Evolutionary conservation across 2,888 invertebrate genomes (phyloP).

Genomic region (Heliconius cydno): DNA sequence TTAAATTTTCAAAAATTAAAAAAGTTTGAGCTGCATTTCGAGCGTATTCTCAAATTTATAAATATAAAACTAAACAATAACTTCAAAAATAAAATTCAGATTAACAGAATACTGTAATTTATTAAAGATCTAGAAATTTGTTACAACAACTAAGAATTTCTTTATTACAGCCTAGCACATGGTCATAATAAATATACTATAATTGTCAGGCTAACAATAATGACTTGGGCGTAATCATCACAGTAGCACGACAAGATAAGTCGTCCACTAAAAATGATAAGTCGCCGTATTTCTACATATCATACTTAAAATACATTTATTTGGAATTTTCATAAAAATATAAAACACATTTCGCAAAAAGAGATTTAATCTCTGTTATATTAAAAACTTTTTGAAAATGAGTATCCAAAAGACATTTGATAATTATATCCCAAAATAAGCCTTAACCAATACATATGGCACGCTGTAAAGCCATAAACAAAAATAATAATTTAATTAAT

Average conservation of each 20-base stretch:
- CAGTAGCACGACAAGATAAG: slow-evolving; percentile 1
- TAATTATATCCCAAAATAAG: background rate
- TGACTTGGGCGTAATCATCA: slow-evolving; percentile 32
- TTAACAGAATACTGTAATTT: slow-evolving; percentile 80
- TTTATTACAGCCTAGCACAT: slow-evolving; percentile 45
- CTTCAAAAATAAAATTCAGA: slow-evolving; percentile 43
- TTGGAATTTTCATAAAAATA: background rate
- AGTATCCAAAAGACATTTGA: background rate
- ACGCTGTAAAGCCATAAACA: background rate
- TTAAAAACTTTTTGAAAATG: background rate
- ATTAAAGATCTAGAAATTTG: slow-evolving; percentile 75
- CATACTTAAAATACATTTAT: background rate
- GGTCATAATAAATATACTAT: slow-evolving; percentile 39
- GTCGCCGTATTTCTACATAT: background rate
- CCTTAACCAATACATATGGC: slow-evolving; percentile 12
- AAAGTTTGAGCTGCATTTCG: background rate
- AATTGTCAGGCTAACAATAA: slow-evolving; percentile 38
- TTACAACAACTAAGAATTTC: slow-evolving; percentile 68
- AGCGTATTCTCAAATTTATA: background rate
- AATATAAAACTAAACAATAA: background rate
- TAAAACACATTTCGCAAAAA: background rate
- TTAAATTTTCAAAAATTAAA: too few species aligned
- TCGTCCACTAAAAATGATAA: slow-evolving; percentile 9
- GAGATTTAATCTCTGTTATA: slow-evolving; percentile 1
- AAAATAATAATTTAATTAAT: background rate